phyloP scores from a whole-genome alignment of 2,797 vertebrate genomes.

The Hypotaenidia okinawae region DNA sequence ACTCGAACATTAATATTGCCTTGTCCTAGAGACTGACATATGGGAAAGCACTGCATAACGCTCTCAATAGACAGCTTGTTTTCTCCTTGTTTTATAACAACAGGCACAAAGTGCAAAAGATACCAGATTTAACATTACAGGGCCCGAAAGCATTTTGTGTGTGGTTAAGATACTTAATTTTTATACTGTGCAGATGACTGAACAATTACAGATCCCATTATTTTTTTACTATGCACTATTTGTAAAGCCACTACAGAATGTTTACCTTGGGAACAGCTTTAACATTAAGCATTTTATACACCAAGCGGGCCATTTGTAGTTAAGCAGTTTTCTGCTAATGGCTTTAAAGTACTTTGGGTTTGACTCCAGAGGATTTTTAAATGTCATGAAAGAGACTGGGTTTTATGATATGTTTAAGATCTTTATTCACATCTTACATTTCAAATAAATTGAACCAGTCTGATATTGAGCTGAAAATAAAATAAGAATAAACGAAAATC shows the following conservation, averaged over 20 bases:
- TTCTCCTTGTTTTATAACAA: slow-evolving; percentile 15
- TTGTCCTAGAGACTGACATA: slow-evolving; percentile 80
- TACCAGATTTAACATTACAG: neutral
- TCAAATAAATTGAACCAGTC: neutral
- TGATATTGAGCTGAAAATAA: neutral
- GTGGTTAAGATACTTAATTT: slow-evolving; percentile 6
- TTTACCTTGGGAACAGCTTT: slow-evolving; percentile 36
- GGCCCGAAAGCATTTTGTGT: neutral
- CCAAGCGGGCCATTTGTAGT: slow-evolving; percentile 43
- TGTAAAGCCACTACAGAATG: slow-evolving; percentile 20
- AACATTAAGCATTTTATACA: slow-evolving; percentile 37
- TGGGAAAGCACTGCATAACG: slow-evolving; percentile 77
- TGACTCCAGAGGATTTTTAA: neutral
- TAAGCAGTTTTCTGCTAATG: slow-evolving; percentile 38
- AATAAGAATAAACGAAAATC: neutral
- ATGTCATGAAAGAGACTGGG: neutral
- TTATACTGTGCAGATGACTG: neutral
- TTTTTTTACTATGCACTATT: slow-evolving; percentile 48
- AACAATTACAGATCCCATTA: slow-evolving; percentile 17
- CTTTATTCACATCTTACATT: neutral
- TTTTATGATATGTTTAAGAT: slow-evolving; percentile 3
- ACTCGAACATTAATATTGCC: slow-evolving; percentile 80
- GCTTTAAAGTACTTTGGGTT: slow-evolving; percentile 30
- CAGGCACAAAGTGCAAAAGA: neutral
- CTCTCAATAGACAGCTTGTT: neutral